phyloP scores from a whole-genome alignment of 1,140 invertebrate species.

The Geopemphigus sp. region DNA sequence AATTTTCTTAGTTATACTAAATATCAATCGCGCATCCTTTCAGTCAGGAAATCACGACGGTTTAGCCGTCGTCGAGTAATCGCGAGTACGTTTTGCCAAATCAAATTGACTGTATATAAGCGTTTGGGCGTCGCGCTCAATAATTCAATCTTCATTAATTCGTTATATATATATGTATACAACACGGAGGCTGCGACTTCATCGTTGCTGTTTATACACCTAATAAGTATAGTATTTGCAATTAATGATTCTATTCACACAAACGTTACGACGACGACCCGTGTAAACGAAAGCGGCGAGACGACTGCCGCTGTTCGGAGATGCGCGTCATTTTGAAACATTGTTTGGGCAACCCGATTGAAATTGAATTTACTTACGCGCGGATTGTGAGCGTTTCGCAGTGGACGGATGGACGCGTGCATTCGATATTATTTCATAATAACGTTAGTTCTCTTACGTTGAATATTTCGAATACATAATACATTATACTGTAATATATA shows the following conservation, averaged over 20 bases:
- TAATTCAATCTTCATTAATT: slow-evolving; percentile 25
- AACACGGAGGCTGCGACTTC: no score
- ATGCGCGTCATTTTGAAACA: slow-evolving; percentile 27
- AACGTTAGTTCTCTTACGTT: no score
- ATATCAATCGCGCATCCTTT: not conserved
- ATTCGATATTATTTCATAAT: not conserved
- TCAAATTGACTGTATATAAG: not conserved
- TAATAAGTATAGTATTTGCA: slow-evolving; percentile 29
- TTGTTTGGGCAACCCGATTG: slow-evolving; percentile 21
- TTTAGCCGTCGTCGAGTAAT: not conserved
- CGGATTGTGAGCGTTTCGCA: not conserved
- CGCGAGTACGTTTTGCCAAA: not conserved
- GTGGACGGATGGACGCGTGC: not conserved
- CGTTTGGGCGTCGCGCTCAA: not conserved
- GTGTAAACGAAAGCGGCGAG: not conserved
- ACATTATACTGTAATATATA: no score
- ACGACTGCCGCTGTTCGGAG: not conserved
- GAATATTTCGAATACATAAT: no score
- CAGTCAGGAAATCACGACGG: no score
- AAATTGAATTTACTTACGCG: slow-evolving; percentile 13
- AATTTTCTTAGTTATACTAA: no score
- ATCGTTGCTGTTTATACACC: not conserved
- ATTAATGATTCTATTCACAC: slow-evolving; percentile 35
- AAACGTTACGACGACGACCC: not conserved
- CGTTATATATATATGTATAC: no score